A percentile compares a stretch with the other conserved stretches of the same genome.
Evolutionary conservation across 2,888 invertebrate species (phyloP).

Genomic region (Trachelus troglodyta): DNA sequence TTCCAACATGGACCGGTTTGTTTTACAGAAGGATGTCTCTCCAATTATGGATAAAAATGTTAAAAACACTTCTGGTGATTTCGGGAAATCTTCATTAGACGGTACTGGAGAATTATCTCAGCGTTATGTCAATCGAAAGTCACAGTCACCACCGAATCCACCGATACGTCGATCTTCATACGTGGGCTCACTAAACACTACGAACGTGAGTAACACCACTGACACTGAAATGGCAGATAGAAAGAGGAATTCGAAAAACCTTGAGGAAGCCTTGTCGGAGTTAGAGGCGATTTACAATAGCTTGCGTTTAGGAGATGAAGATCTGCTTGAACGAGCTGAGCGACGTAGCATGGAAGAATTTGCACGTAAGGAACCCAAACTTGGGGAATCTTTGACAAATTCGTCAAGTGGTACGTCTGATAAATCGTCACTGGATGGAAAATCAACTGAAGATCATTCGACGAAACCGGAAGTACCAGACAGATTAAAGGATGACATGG

Average conservation of each 20-base stretch:
- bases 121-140: not conserved
- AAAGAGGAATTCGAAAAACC: conserved; percentile 78
- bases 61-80: too few species aligned
- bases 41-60: not conserved
- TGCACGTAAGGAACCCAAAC: conserved; percentile 56
- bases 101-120: not conserved
- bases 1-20: not conserved
- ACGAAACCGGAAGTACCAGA: conserved; percentile 71
- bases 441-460: not conserved
- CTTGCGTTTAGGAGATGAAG: conserved; percentile 85
- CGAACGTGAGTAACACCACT: not conserved
- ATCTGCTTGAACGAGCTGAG: conserved; percentile 83
- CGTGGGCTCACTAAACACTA: not conserved
- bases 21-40: not conserved
- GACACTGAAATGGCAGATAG: conserved; percentile 65
- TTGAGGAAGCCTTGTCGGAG: conserved; percentile 90
- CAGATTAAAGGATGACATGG: conserved; percentile 83
- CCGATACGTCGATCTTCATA: conserved; percentile 6
- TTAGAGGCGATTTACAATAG: conserved; percentile 92
- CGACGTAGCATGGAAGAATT: conserved; percentile 75
- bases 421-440: conserved; percentile 53
- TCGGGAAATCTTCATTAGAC: not conserved
- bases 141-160: not conserved
- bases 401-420: conserved; percentile 17
- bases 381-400: conserved; percentile 33